Evolutionary conservation across 2,797 vertebrate species (phyloP).

Genomic region (Sebastes matsubarae): DNA sequence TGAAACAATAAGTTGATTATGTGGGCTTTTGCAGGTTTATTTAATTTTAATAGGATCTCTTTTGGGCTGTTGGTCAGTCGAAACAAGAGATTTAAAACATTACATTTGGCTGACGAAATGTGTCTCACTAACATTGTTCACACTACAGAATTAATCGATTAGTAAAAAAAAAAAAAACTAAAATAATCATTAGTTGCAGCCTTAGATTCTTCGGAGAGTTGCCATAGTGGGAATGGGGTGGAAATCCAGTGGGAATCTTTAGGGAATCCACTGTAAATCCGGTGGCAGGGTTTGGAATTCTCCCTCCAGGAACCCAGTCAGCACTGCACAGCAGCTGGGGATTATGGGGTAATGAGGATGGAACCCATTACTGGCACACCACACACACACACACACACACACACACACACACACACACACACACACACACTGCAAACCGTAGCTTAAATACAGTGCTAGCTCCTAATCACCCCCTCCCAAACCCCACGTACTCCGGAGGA

Average conservation of each 20-base stretch:
- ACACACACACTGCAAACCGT: slow-evolving; percentile 19
- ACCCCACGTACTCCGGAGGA: slow-evolving; percentile 59
- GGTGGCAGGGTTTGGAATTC: slow-evolving; percentile 76
- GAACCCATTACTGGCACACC: slow-evolving; percentile 64
- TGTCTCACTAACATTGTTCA: not conserved
- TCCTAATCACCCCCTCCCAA: slow-evolving; percentile 60
- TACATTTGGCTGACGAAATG: not conserved
- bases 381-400: slow-evolving; percentile 1
- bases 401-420: not conserved
- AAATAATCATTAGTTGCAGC: slow-evolving; percentile 35
- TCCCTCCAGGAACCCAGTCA: slow-evolving; percentile 73
- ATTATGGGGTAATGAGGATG: slow-evolving; percentile 75
- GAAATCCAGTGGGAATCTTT: slow-evolving; percentile 69
- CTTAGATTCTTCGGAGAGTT: slow-evolving; percentile 1
- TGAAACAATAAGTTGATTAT: not conserved
- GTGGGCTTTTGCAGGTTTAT: not conserved
- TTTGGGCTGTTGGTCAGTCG: not conserved
- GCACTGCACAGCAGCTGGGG: slow-evolving; percentile 76
- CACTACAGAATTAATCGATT: not conserved
- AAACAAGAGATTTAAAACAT: not conserved
- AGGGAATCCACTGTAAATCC: slow-evolving; percentile 77
- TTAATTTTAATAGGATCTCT: not conserved
- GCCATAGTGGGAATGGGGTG: slow-evolving; percentile 45
- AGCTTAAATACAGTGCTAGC: slow-evolving; percentile 46
- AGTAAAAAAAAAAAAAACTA: not conserved